These are phyloP conservation scores for Parapsyche elsis DNA, from an alignment of 1,140 invertebrate species.

Conservation along the genomic window DNA sequence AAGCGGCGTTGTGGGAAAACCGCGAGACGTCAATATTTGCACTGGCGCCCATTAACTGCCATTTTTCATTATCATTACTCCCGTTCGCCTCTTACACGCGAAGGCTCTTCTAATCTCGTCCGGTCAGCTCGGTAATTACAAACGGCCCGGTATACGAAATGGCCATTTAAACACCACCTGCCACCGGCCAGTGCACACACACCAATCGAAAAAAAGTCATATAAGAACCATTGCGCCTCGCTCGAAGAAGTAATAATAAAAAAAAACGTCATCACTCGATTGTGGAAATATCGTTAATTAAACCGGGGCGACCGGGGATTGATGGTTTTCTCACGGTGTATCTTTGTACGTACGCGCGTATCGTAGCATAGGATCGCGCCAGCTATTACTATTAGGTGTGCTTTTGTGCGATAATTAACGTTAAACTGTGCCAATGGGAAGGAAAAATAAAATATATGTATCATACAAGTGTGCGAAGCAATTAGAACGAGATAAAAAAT, in stretches of 20 bases:
- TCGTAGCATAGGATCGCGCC: too few species aligned
- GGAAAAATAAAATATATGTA: too few species aligned
- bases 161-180: conserved; percentile 30
- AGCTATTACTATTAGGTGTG: too few species aligned
- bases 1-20: too few species aligned
- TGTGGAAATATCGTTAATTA: background rate
- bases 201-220: background rate
- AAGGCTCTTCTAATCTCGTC: conserved; percentile 31
- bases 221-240: background rate
- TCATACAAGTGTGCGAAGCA: too few species aligned
- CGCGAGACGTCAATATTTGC: conserved; percentile 13
- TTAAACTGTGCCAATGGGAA: background rate
- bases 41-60: conserved; percentile 16
- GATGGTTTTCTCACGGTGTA: conserved; percentile 18
- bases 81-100: background rate
- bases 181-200: conserved; percentile 3
- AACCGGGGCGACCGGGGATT: background rate
- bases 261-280: background rate
- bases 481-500: too few species aligned
- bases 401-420: conserved; percentile 11
- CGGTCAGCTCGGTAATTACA: conserved; percentile 28
- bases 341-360: background rate
- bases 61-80: conserved; percentile 35
- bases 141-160: background rate
- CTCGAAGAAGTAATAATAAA: background rate